Percentiles rank a stretch among this genome's conserved stretches.
Evolutionary conservation across 2,797 vertebrate genomes (phyloP).

Genomic region (Lepilemur ruficaudatus): DNA sequence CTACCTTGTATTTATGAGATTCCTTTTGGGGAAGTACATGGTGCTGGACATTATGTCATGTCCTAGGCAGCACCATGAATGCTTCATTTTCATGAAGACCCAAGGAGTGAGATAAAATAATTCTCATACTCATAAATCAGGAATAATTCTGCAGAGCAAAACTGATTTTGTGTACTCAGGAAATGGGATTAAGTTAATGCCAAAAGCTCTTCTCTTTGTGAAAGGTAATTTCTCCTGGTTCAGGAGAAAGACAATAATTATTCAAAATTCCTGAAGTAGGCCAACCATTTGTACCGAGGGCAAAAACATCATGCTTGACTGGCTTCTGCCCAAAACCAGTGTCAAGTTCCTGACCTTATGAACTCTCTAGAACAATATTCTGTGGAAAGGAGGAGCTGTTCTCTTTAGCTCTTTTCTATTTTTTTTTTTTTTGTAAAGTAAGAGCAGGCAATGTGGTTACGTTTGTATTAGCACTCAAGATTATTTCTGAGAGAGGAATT

Average conservation of each 20-base stretch:
- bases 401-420: background rate
- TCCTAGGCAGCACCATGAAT: constrained; percentile 60
- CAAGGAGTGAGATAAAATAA: constrained; percentile 42
- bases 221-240: constrained; percentile 78
- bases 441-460: background rate
- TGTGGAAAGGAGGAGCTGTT: constrained; percentile 50
- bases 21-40: background rate
- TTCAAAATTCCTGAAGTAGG: constrained; percentile 74
- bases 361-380: constrained; percentile 53
- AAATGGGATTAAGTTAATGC: constrained; percentile 57
- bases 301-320: constrained; percentile 72
- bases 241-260: constrained; percentile 66
- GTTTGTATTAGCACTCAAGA: background rate
- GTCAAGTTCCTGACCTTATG: constrained; percentile 75
- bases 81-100: constrained; percentile 59
- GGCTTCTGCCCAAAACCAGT: constrained; percentile 77
- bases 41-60: background rate
- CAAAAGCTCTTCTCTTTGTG: constrained; percentile 60
- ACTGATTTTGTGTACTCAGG: background rate
- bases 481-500: background rate
- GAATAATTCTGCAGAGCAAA: constrained; percentile 53
- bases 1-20: background rate
- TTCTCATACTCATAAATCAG: constrained; percentile 38
- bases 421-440: background rate
- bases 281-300: constrained; percentile 65